Percentiles rank a stretch among this genome's conserved stretches.
Conservation (phyloP, 2,113 vertebrate genomes). For the Petromus typicus region DNA sequence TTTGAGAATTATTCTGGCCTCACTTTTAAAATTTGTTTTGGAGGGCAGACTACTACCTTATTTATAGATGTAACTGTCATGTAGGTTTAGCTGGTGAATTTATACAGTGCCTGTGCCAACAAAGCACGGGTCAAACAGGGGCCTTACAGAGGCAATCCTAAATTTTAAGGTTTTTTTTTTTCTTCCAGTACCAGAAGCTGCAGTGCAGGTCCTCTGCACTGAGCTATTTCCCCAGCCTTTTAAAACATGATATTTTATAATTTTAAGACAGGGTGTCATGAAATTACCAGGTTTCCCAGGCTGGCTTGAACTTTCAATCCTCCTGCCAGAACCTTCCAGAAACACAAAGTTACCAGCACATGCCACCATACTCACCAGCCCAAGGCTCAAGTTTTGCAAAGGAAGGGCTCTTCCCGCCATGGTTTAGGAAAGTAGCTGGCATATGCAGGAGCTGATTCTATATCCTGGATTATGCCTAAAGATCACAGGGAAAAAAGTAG, state of each 20-base stretch:
- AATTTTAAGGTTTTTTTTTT: not conserved
- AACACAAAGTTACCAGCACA: not conserved
- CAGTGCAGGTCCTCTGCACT: not conserved
- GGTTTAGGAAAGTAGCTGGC: not conserved
- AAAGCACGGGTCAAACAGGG: not conserved
- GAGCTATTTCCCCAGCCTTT: not conserved
- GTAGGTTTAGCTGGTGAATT: not conserved
- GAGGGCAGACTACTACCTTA: not conserved
- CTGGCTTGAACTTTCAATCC: not conserved
- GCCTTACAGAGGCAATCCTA: not conserved
- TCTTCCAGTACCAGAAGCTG: not conserved
- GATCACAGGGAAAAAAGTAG: not conserved
- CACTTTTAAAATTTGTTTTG: constrained; percentile 3
- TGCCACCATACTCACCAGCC: not conserved
- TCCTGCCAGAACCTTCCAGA: not conserved
- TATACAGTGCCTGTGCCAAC: not conserved
- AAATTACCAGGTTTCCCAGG: not conserved
- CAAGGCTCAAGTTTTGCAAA: not conserved
- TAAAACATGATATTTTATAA: not conserved
- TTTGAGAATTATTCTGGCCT: not conserved
- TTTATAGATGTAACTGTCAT: not conserved
- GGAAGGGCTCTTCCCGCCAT: not conserved
- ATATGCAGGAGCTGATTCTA: not conserved
- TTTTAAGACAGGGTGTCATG: not conserved
- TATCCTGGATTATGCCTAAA: not conserved